Evolutionary conservation across 2,113 vertebrate genomes (phyloP).

Genomic region (Isichthys henryi): DNA sequence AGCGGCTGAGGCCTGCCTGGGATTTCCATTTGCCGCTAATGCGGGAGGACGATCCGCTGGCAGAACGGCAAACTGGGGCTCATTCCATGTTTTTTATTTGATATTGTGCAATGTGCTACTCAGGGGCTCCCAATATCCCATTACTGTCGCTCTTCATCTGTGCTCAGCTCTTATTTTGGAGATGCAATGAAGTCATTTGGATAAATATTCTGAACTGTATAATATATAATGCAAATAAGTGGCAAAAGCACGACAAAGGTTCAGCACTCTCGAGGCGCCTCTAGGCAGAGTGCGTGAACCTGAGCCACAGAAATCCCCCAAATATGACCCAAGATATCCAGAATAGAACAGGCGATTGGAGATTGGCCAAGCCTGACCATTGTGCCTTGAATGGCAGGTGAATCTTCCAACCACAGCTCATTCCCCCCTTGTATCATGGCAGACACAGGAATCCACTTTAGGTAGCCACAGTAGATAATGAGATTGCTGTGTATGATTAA

Average conservation of each 20-base stretch:
- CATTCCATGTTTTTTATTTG: slow-evolving; percentile 2
- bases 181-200: neutral
- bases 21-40: neutral
- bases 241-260: neutral
- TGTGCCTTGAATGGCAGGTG: neutral
- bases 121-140: neutral
- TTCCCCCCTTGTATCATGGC: neutral
- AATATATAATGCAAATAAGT: slow-evolving; percentile 3
- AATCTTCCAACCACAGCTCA: neutral
- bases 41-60: neutral
- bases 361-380: neutral
- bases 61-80: neutral
- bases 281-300: neutral
- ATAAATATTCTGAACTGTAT: neutral
- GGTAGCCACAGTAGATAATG: neutral
- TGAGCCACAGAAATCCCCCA: neutral
- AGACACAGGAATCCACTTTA: neutral
- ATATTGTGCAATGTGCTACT: neutral
- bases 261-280: neutral
- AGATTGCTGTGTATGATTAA: neutral
- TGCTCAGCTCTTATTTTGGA: neutral
- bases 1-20: neutral
- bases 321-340: neutral
- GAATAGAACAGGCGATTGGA: neutral
- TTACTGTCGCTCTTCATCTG: neutral